Evolutionary conservation across 2,888 invertebrate genomes (phyloP).

Genomic region (Ornithoptera priamus): DNA sequence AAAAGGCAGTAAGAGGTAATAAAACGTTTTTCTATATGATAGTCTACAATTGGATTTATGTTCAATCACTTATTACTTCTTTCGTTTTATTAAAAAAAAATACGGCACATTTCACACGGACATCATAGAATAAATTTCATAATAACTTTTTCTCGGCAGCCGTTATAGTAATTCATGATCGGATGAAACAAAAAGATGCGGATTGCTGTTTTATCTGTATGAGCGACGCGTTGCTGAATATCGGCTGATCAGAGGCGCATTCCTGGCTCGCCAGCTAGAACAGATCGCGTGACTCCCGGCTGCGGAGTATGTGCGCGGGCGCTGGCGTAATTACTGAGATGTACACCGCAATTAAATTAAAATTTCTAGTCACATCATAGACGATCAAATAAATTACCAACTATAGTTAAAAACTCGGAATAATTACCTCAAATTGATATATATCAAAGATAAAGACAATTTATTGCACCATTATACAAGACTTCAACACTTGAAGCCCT

Average conservation of each 20-base stretch:
- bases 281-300: constrained; percentile 58
- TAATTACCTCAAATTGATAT: too few relatives aligned
- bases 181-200: constrained; percentile 15
- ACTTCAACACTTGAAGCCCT: too few relatives aligned
- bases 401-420: too few relatives aligned
- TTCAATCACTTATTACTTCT: too few relatives aligned
- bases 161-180: constrained; percentile 24
- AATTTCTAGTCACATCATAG: too few relatives aligned
- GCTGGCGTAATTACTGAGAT: constrained; percentile 37
- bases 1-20: too few relatives aligned
- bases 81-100: too few relatives aligned
- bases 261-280: constrained; percentile 57
- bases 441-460: too few relatives aligned
- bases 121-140: not conserved
- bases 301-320: constrained; percentile 46
- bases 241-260: constrained; percentile 56
- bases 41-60: too few relatives aligned
- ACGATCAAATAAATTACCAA: too few relatives aligned
- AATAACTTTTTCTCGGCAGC: constrained; percentile 1
- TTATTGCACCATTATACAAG: too few relatives aligned
- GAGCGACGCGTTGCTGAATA: constrained; percentile 41
- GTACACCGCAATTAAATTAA: not conserved
- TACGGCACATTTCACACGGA: not conserved
- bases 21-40: too few relatives aligned
- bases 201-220: constrained; percentile 14